Conservation (phyloP, 2,888 invertebrate species). For the Athetis lepigone region DNA sequence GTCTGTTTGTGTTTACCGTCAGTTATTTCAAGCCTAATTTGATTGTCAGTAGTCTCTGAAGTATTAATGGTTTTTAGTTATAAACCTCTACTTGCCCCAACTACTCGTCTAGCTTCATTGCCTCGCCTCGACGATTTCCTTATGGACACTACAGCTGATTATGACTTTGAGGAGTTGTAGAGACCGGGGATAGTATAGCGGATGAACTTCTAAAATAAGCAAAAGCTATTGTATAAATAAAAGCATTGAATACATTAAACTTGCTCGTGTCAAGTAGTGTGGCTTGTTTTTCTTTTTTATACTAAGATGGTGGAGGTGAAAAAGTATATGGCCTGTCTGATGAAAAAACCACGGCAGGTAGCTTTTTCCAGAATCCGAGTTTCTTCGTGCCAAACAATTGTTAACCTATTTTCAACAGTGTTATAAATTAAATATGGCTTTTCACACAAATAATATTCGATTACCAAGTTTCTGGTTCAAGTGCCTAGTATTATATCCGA, state of each 20-base stretch:
- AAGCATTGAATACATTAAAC: background rate
- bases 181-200: too few relatives aligned
- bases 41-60: background rate
- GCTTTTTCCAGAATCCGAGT: too few relatives aligned
- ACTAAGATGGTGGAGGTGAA: too few relatives aligned
- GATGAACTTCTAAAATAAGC: too few relatives aligned
- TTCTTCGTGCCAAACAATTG: too few relatives aligned
- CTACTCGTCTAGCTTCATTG: background rate
- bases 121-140: background rate
- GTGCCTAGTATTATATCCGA: constrained; percentile 52
- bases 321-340: too few relatives aligned
- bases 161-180: too few relatives aligned
- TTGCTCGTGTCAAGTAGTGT: constrained; percentile 1
- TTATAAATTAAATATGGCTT: constrained; percentile 8
- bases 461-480: constrained; percentile 45
- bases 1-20: constrained; percentile 6
- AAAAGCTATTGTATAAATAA: too few relatives aligned
- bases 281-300: too few relatives aligned
- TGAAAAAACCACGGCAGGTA: too few relatives aligned
- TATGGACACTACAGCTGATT: too few relatives aligned
- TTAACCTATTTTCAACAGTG: constrained; percentile 23
- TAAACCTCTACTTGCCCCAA: too few relatives aligned
- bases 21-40: constrained; percentile 12
- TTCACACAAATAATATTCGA: constrained; percentile 34
- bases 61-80: background rate